Conservation (phyloP, 2,113 vertebrate species). For the Anthoscopus minutus region DNA sequence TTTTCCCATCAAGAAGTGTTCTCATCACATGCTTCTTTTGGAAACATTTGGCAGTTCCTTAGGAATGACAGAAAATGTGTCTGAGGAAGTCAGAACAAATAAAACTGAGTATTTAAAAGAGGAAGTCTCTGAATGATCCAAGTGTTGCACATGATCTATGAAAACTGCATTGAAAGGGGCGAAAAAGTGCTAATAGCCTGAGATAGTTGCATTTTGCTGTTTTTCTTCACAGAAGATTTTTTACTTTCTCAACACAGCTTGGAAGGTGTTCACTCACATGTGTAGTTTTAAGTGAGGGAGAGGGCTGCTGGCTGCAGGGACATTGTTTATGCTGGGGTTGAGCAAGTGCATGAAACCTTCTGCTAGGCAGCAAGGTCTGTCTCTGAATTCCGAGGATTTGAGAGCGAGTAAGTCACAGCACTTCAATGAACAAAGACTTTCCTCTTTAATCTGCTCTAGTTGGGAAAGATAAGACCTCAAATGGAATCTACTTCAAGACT, state of each 20-base stretch:
- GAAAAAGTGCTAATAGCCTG: neutral
- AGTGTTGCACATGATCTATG: neutral
- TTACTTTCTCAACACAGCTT: neutral
- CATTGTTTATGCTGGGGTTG: neutral
- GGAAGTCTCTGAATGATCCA: neutral
- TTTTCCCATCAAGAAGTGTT: neutral
- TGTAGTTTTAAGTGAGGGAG: neutral
- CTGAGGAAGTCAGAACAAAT: neutral
- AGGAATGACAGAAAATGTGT: neutral
- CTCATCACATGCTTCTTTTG: neutral
- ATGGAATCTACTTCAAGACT: constrained; percentile 51
- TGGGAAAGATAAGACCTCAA: constrained; percentile 49
- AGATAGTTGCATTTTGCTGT: neutral
- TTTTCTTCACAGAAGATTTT: neutral
- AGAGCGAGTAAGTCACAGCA: constrained; percentile 25
- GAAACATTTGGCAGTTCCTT: neutral
- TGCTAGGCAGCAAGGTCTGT: neutral
- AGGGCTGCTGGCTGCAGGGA: neutral
- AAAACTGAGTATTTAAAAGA: neutral
- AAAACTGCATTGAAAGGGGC: neutral
- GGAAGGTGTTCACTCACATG: neutral
- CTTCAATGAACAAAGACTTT: constrained; percentile 52
- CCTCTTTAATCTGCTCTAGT: constrained; percentile 45
- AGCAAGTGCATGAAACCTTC: neutral
- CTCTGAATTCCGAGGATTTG: constrained; percentile 42